phyloP scores from a whole-genome alignment of 1,140 invertebrate genomes.

The Chironomus tepperi region DNA sequence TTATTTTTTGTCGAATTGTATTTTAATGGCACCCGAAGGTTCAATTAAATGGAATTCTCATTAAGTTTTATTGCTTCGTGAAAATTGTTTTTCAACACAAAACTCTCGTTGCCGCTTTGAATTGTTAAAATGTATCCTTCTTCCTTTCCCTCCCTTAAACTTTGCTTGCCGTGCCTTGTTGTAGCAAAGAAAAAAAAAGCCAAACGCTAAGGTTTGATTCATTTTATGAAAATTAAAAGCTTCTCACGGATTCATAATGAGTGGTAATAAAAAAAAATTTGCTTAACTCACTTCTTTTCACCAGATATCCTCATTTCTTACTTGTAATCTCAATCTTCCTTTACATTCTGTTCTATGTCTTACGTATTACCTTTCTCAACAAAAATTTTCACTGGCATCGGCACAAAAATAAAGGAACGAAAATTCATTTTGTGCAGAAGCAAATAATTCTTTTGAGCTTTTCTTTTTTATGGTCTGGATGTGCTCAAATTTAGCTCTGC shows the following conservation, averaged over 20 bases:
- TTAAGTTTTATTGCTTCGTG: constrained; percentile 3
- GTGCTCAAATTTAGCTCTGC: constrained; percentile 5
- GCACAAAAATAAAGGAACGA: too few relatives aligned
- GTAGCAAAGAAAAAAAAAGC: background rate
- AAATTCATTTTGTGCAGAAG: background rate
- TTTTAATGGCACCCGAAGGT: background rate
- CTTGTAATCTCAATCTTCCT: too few relatives aligned
- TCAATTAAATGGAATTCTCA: constrained; percentile 14
- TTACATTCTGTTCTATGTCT: too few relatives aligned
- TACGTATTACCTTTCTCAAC: too few relatives aligned
- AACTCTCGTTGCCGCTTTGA: background rate
- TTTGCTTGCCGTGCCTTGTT: background rate
- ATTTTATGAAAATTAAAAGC: background rate
- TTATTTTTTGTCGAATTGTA: constrained; percentile 2
- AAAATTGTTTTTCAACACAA: constrained; percentile 6
- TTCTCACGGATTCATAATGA: background rate
- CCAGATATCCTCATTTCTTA: background rate
- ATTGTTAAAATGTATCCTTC: background rate
- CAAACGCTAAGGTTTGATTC: background rate
- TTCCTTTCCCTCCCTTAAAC: background rate
- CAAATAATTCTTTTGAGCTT: background rate
- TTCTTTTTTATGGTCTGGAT: constrained; percentile 7
- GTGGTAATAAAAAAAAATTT: background rate
- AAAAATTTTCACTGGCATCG: too few relatives aligned
- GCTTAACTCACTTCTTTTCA: background rate